These are phyloP conservation scores for Tridacna gigas DNA, from an alignment of 2,888 invertebrate genomes.

Conservation along the genomic window DNA sequence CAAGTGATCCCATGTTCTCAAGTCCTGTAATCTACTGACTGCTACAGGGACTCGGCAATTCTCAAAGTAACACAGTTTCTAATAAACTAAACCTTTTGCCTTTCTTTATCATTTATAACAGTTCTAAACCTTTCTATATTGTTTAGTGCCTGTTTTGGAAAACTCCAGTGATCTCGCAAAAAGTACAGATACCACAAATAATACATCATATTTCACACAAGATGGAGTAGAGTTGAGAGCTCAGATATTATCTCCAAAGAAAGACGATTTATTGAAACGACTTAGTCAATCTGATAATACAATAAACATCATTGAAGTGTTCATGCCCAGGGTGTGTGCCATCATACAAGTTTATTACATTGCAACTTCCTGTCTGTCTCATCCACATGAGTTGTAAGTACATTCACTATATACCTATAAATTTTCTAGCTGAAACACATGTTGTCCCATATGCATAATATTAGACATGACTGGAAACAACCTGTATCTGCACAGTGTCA, in stretches of 20 bases:
- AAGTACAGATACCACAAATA: not conserved
- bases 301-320: conserved; percentile 75
- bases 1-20: no score
- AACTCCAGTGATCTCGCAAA: not conserved
- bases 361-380: conserved; percentile 67
- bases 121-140: no score
- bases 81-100: no score
- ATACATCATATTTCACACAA: not conserved
- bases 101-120: no score
- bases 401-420: no score
- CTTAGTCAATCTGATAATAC: conserved; percentile 53
- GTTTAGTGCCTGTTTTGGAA: not conserved
- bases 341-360: conserved; percentile 82
- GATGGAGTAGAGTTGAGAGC: conserved; percentile 4
- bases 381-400: conserved; percentile 63
- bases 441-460: no score
- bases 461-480: no score
- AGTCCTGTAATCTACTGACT: no score
- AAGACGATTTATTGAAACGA: conserved; percentile 36
- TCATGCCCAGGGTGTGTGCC: conserved; percentile 79
- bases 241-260: conserved; percentile 10
- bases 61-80: no score
- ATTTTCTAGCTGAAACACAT: no score
- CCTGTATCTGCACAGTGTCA: no score
- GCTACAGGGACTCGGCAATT: no score